Percentiles rank a stretch among this genome's conserved stretches.
Evolutionary conservation across 2,888 invertebrate species (phyloP).

Genomic region (Dorcus parallelipipedus): DNA sequence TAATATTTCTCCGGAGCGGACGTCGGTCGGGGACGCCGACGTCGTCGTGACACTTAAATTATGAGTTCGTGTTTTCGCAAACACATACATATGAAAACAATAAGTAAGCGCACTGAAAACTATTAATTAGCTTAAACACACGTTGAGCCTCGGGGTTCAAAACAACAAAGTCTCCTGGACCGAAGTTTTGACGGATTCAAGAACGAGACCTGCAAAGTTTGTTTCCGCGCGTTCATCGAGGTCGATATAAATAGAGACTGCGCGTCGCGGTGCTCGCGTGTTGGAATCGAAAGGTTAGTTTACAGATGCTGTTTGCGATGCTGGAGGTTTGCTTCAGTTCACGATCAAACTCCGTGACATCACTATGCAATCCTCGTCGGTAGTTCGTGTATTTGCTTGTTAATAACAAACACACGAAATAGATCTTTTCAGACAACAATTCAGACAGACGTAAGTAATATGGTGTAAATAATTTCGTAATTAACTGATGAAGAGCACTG

Average conservation of each 20-base stretch:
- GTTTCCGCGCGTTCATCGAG: constrained; percentile 30
- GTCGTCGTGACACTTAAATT: too few relatives aligned
- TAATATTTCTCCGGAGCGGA: too few relatives aligned
- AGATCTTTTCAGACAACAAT: too few relatives aligned
- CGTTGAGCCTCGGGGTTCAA: neutral
- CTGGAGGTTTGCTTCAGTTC: constrained; percentile 26
- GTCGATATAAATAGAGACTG: constrained; percentile 38
- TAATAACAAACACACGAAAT: too few relatives aligned
- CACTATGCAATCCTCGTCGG: constrained; percentile 27
- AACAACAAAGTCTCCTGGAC: constrained; percentile 1
- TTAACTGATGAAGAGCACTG: too few relatives aligned
- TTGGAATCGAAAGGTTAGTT: constrained; percentile 34
- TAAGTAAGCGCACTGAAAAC: neutral
- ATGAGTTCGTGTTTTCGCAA: neutral
- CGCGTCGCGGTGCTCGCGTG: constrained; percentile 33
- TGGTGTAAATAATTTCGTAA: too few relatives aligned
- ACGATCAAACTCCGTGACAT: constrained; percentile 30
- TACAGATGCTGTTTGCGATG: constrained; percentile 32
- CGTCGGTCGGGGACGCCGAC: too few relatives aligned
- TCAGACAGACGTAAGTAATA: too few relatives aligned
- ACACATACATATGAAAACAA: neutral
- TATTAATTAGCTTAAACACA: constrained; percentile 10
- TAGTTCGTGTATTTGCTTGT: constrained; percentile 6
- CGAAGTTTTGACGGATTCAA: constrained; percentile 21
- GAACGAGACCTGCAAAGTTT: constrained; percentile 26